phyloP scores from a whole-genome alignment of 1,140 invertebrate species.

The Euwallacea fornicatus region DNA sequence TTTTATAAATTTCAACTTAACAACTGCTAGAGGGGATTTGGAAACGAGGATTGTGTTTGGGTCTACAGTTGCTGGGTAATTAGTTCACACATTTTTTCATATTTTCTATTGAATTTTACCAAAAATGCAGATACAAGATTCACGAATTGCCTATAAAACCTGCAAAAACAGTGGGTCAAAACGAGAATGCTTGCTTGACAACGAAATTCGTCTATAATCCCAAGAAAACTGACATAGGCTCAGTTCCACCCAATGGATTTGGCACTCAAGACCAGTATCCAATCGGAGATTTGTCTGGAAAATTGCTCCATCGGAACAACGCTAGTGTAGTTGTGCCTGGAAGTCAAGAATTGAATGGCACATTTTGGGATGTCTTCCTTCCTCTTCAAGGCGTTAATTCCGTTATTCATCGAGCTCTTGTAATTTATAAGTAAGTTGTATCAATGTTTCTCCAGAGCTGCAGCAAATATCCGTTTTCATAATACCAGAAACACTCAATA shows the following conservation, averaged over 20 bases:
- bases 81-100: background rate
- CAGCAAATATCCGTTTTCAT: constrained; percentile 11
- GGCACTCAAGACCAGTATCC: constrained; percentile 88
- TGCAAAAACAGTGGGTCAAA: constrained; percentile 54
- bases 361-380: constrained; percentile 83
- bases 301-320: constrained; percentile 74
- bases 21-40: constrained; percentile 62
- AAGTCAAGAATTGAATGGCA: constrained; percentile 69
- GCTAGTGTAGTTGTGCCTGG: constrained; percentile 66
- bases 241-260: constrained; percentile 65
- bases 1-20: constrained; percentile 74
- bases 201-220: constrained; percentile 74
- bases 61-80: constrained; percentile 58
- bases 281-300: constrained; percentile 87
- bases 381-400: constrained; percentile 81
- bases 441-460: background rate
- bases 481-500: constrained; percentile 46
- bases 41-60: constrained; percentile 66
- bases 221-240: constrained; percentile 58
- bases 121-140: constrained; percentile 60
- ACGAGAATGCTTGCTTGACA: constrained; percentile 61
- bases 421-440: constrained; percentile 73
- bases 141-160: constrained; percentile 69
- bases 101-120: background rate
- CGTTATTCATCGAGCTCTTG: constrained; percentile 78